These are phyloP conservation scores for Leptoteleia sp. DNA, from an alignment of 1,140 invertebrate genomes.

Conservation along the genomic window DNA sequence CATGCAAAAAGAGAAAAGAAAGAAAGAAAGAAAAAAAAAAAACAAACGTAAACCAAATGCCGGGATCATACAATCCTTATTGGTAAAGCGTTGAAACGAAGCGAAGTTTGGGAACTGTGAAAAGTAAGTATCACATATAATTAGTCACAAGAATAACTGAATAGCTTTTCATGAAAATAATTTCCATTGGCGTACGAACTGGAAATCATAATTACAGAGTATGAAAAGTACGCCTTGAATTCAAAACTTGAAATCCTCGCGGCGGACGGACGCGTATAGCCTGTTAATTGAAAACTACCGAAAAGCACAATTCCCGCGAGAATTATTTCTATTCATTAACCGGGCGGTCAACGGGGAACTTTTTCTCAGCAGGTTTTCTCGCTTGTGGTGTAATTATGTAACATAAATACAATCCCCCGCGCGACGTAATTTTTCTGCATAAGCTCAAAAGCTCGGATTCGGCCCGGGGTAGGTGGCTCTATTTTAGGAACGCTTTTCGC, in stretches of 20 bases:
- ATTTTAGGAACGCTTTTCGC: constrained; percentile 79
- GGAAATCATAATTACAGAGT: constrained; percentile 69
- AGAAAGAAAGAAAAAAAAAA: too few species aligned
- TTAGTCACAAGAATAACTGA: constrained; percentile 68
- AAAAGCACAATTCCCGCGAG: constrained; percentile 80
- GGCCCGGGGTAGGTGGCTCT: constrained; percentile 71
- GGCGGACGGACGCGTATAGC: constrained; percentile 57
- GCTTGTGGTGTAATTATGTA: constrained; percentile 79
- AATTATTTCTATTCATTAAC: constrained; percentile 82
- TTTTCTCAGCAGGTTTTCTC: constrained; percentile 72
- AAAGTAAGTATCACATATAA: constrained; percentile 66
- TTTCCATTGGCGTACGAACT: constrained; percentile 66
- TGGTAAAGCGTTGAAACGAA: constrained; percentile 26
- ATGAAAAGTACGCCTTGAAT: constrained; percentile 66
- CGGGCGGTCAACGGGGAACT: constrained; percentile 72
- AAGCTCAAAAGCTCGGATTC: constrained; percentile 79
- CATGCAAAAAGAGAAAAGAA: too few species aligned
- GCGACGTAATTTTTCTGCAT: constrained; percentile 80
- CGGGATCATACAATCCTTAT: constrained; percentile 44
- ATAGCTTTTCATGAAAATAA: constrained; percentile 68
- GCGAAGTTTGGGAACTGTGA: constrained; percentile 50
- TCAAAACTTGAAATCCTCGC: constrained; percentile 67
- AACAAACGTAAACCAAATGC: constrained; percentile 48
- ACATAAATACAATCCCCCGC: constrained; percentile 81
- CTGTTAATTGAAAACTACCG: constrained; percentile 81